Conservation (phyloP, 2,797 vertebrate genomes). For the Potorous gilbertii region DNA sequence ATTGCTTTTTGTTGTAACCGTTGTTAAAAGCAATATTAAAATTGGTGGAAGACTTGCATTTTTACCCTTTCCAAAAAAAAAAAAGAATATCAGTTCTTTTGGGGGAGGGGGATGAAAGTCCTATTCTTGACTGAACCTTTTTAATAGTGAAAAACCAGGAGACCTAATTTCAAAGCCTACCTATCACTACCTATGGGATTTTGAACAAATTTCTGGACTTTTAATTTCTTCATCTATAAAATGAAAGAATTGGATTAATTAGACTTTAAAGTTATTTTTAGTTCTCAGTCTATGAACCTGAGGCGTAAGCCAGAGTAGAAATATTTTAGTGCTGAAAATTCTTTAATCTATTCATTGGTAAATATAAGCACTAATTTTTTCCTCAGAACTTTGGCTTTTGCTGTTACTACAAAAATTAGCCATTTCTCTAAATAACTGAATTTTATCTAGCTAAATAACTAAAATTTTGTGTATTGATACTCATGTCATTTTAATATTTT, state of each 20-base stretch:
- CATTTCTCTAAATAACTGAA: background rate
- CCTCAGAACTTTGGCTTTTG: background rate
- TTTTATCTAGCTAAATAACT: background rate
- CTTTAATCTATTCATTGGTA: background rate
- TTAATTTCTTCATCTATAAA: background rate
- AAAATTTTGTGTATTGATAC: accelerated
- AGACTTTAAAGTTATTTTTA: background rate
- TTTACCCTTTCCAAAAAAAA: background rate
- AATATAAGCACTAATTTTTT: background rate
- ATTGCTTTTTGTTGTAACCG: background rate
- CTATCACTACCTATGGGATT: background rate
- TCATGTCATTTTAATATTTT: too few species aligned
- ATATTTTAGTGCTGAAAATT: background rate
- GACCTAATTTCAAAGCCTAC: background rate
- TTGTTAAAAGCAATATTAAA: background rate
- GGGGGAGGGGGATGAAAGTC: background rate
- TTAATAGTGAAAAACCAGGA: background rate
- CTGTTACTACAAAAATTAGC: background rate
- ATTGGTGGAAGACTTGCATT: background rate
- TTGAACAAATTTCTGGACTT: background rate
- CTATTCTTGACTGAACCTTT: background rate
- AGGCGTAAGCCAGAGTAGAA: background rate
- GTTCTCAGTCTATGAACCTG: background rate
- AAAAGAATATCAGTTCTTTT: background rate
- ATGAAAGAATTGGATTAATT: background rate